These are phyloP conservation scores for Sebastes goodei DNA, from an alignment of 2,797 vertebrate genomes.

Conservation along the genomic window DNA sequence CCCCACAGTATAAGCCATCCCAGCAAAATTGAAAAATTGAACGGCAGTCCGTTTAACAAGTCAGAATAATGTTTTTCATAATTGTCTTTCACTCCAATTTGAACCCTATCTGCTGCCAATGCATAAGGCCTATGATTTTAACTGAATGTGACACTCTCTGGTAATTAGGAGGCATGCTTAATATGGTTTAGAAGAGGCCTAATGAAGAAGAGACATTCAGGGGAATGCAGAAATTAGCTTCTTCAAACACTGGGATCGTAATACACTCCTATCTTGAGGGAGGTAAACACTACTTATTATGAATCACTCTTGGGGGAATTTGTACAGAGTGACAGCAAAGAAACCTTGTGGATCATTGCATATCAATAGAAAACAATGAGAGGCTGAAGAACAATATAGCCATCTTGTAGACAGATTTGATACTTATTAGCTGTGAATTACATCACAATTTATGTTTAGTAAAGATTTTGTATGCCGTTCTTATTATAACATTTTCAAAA, in stretches of 20 bases:
- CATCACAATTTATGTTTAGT: neutral
- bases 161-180: neutral
- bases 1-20: neutral
- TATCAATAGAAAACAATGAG: neutral
- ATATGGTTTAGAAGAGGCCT: neutral
- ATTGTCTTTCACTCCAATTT: neutral
- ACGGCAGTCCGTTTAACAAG: neutral
- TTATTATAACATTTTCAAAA: neutral
- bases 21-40: neutral
- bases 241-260: neutral
- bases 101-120: neutral
- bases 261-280: neutral
- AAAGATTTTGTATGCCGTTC: neutral
- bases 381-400: neutral
- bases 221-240: neutral
- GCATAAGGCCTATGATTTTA: neutral
- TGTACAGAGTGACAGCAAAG: neutral
- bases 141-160: neutral
- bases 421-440: neutral
- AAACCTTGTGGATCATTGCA: neutral
- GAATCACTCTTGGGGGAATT: neutral
- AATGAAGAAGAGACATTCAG: neutral
- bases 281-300: neutral
- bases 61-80: neutral
- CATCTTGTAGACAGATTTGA: neutral